These are phyloP conservation scores for Adrianichthys oophorus DNA, from an alignment of 2,797 vertebrate genomes.

Conservation along the genomic window DNA sequence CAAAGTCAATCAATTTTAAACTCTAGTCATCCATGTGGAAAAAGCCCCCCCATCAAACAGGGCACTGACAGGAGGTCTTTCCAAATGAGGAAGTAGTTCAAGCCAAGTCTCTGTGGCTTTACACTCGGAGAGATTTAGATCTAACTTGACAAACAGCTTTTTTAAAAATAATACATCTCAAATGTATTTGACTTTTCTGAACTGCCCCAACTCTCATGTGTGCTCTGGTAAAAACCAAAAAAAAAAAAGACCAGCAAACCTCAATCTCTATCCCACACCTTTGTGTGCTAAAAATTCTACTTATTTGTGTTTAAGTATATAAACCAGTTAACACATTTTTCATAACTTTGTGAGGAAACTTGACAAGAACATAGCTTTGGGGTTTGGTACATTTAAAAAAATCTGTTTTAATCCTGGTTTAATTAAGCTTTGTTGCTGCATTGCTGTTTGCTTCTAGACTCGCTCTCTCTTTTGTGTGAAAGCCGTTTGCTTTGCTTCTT, in stretches of 20 bases:
- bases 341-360: no score
- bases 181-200: conserved; percentile 10
- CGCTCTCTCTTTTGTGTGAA: background rate
- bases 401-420: no score
- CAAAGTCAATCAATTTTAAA: conserved; percentile 14
- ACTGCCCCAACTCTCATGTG: background rate
- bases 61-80: conserved; percentile 45
- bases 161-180: conserved; percentile 11
- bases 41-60: conserved; percentile 26
- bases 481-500: background rate
- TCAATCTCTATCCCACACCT: no score
- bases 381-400: no score
- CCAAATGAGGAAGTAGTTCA: conserved; percentile 58
- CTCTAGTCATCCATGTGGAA: conserved; percentile 15
- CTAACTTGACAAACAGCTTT: conserved; percentile 25
- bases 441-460: background rate
- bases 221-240: background rate
- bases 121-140: conserved; percentile 24
- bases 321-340: no score
- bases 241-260: background rate
- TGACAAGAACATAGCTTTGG: no score
- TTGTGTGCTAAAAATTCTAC: no score
- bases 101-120: conserved; percentile 41
- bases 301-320: no score
- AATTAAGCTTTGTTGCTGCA: background rate